Conservation (phyloP, 53 echinoderm and acorn worm species). For the Pentamera pediparva region DNA sequence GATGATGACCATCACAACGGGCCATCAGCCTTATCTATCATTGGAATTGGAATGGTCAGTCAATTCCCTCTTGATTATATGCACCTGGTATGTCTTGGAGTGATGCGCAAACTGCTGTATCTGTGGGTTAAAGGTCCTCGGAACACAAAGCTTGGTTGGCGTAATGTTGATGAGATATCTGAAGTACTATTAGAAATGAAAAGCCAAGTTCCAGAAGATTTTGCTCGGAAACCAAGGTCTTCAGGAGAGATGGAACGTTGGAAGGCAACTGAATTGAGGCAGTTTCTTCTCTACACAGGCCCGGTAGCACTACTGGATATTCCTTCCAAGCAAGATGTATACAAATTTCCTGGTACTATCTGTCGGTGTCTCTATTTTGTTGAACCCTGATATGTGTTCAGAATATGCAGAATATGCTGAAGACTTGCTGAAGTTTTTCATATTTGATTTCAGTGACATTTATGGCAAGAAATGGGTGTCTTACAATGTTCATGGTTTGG, state of each 20-base stretch:
- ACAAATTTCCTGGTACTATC: conserved; percentile 38
- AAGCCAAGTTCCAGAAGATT: not conserved
- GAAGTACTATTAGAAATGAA: not conserved
- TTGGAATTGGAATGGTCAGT: not conserved
- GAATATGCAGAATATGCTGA: conserved; percentile 42
- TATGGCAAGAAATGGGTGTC: conserved; percentile 27
- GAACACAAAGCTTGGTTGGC: conserved; percentile 7
- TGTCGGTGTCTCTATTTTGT: conserved; percentile 39
- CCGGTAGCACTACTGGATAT: conserved; percentile 19
- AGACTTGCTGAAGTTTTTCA: conserved; percentile 42
- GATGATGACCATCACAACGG: not conserved
- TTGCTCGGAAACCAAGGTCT: conserved; percentile 22
- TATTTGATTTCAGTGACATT: conserved; percentile 33
- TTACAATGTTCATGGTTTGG: conserved; percentile 11
- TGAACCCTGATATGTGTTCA: conserved; percentile 26
- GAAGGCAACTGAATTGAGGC: conserved; percentile 55
- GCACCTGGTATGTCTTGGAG: conserved; percentile 36
- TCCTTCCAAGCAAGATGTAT: conserved; percentile 23
- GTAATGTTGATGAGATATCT: not conserved
- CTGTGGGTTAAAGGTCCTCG: conserved; percentile 33
- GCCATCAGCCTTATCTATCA: not conserved
- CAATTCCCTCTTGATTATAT: conserved; percentile 33
- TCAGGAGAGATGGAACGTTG: conserved; percentile 40
- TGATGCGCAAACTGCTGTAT: conserved; percentile 5
- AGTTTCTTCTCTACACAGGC: conserved; percentile 56